phyloP scores from a whole-genome alignment of 2,888 invertebrate species.

The Oscheius onirici region DNA sequence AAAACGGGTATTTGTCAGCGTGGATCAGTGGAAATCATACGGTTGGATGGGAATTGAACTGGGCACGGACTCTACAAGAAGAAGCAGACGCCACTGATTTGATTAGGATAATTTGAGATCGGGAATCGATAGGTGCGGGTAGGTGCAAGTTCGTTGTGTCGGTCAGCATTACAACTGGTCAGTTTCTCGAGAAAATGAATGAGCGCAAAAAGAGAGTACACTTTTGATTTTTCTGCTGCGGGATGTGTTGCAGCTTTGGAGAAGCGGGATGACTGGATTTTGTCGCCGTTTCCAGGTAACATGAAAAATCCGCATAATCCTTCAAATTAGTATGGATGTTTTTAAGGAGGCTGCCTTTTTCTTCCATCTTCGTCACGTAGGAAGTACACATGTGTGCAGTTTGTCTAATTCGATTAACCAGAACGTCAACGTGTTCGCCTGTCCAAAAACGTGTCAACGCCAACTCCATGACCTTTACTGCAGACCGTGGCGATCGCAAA shows the following conservation, averaged over 20 bases:
- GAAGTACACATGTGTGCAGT: background rate
- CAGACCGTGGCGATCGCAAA: no score
- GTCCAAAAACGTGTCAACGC: background rate
- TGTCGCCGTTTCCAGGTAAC: no score
- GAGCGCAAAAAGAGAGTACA: no score
- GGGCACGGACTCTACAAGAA: background rate
- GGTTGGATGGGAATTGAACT: background rate
- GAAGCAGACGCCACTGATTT: slow-evolving; percentile 7
- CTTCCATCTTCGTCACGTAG: no score
- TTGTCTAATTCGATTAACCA: background rate
- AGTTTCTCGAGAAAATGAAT: no score
- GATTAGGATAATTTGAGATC: slow-evolving; percentile 12
- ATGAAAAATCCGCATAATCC: no score
- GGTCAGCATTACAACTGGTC: background rate
- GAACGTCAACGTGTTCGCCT: background rate
- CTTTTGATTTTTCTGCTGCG: no score
- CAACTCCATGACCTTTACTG: background rate
- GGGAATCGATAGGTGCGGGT: background rate
- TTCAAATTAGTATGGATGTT: no score
- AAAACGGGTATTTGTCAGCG: slow-evolving; percentile 5
- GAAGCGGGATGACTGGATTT: no score
- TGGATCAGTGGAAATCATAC: background rate
- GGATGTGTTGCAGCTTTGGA: no score
- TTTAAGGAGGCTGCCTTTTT: no score
- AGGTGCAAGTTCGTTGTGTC: background rate